Percentiles rank a stretch among this genome's conserved stretches.
These are phyloP conservation scores for Calliopsis andreniformis DNA, from an alignment of 1,140 invertebrate species.

Conservation along the genomic window DNA sequence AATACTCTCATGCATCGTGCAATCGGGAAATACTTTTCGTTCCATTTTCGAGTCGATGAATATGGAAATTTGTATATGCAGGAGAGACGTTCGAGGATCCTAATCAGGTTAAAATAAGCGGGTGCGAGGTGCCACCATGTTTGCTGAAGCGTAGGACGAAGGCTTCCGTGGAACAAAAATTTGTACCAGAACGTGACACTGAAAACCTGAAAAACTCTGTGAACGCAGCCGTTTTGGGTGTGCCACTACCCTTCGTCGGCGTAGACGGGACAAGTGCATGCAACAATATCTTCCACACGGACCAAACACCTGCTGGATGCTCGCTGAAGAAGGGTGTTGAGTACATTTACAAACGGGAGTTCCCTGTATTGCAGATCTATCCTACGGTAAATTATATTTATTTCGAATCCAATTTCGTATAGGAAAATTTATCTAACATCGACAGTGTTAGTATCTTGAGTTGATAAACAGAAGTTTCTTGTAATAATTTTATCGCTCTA, in stretches of 20 bases:
- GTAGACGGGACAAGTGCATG: slow-evolving; percentile 88
- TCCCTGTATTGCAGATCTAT: slow-evolving; percentile 86
- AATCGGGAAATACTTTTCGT: not conserved
- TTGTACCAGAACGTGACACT: slow-evolving; percentile 82
- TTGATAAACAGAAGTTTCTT: slow-evolving; percentile 23
- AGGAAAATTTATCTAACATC: too few species aligned
- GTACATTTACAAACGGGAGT: slow-evolving; percentile 87
- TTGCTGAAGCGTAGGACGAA: slow-evolving; percentile 84
- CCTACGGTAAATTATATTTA: slow-evolving; percentile 85
- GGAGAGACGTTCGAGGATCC: slow-evolving; percentile 49
- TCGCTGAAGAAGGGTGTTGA: slow-evolving; percentile 85
- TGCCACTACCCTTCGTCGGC: slow-evolving; percentile 88
- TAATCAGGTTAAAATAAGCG: slow-evolving; percentile 81
- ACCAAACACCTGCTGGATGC: slow-evolving; percentile 84
- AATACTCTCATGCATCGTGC: too few species aligned
- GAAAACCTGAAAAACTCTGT: slow-evolving; percentile 82
- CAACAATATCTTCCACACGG: slow-evolving; percentile 82
- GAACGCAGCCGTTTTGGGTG: slow-evolving; percentile 82
- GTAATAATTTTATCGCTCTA: not conserved
- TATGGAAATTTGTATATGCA: not conserved
- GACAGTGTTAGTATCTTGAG: not conserved
- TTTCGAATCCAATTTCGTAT: too few species aligned
- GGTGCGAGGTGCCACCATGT: slow-evolving; percentile 85
- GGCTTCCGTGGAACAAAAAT: slow-evolving; percentile 81
- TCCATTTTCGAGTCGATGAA: too few species aligned